Evolutionary conservation across 2,888 invertebrate genomes (phyloP).

Genomic region (Drosophila melanosoma): DNA sequence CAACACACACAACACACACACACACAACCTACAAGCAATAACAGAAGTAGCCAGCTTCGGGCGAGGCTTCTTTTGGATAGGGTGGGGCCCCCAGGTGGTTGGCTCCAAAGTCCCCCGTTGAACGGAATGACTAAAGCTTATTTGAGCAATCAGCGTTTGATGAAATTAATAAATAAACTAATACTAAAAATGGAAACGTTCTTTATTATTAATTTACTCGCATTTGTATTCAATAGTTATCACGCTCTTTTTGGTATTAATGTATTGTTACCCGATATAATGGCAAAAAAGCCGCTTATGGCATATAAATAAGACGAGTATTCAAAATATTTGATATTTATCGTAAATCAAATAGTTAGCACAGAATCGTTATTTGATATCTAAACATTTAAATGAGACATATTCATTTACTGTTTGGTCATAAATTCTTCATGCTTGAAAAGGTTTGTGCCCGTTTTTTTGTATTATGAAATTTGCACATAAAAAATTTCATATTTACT

Average conservation of each 20-base stretch:
- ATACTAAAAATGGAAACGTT: background rate
- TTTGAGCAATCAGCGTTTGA: conserved; percentile 36
- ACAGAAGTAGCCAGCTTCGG: conserved; percentile 31
- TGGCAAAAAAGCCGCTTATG: conserved; percentile 28
- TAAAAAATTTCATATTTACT: conserved; percentile 45
- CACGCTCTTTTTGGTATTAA: conserved; percentile 20
- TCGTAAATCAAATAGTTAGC: background rate
- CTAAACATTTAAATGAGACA: background rate
- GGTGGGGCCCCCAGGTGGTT: conserved; percentile 55
- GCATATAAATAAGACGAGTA: conserved; percentile 11
- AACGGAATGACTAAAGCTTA: conserved; percentile 19
- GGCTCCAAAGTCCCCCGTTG: conserved; percentile 37
- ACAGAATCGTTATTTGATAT: conserved; percentile 8
- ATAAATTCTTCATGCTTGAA: conserved; percentile 18
- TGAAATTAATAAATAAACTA: conserved; percentile 7
- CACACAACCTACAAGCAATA: conserved; percentile 10
- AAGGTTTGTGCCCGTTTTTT: conserved; percentile 6
- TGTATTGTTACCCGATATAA: conserved; percentile 7
- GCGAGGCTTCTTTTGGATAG: conserved; percentile 45
- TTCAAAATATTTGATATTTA: conserved; percentile 41
- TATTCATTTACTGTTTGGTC: background rate
- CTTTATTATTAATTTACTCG: background rate
- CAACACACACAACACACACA: conserved; percentile 12
- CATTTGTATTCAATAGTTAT: conserved; percentile 8
- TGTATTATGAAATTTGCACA: conserved; percentile 20